A percentile compares a stretch with the other conserved stretches of the same genome.
These are phyloP conservation scores for Pristionchus entomophagus DNA, from an alignment of 2,888 invertebrate species.

Conservation along the genomic window DNA sequence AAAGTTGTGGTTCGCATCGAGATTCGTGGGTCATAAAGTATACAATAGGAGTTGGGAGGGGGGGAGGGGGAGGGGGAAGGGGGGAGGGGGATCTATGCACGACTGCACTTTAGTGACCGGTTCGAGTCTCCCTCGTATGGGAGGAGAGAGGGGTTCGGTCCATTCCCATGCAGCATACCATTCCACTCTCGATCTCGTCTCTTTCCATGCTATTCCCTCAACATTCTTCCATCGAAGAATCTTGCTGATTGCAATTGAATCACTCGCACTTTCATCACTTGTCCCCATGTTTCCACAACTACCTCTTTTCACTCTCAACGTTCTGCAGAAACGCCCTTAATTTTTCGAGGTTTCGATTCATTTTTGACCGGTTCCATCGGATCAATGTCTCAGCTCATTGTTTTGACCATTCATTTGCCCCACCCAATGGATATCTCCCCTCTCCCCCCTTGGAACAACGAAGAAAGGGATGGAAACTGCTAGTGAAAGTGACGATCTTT, in stretches of 20 bases:
- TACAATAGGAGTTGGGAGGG: background rate
- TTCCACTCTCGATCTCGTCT: too few relatives aligned
- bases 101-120: slow-evolving; percentile 32
- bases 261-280: too few relatives aligned
- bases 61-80: too few relatives aligned
- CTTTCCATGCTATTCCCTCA: background rate
- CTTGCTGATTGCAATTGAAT: too few relatives aligned
- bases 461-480: slow-evolving; percentile 4
- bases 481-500: slow-evolving; percentile 1
- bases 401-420: background rate
- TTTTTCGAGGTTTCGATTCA: too few relatives aligned
- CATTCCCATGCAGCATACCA: too few relatives aligned
- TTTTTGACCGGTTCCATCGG: too few relatives aligned
- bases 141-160: slow-evolving; percentile 15
- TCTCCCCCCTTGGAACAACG: background rate
- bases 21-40: slow-evolving; percentile 39
- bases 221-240: too few relatives aligned
- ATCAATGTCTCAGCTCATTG: too few relatives aligned
- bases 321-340: too few relatives aligned
- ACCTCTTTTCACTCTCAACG: too few relatives aligned
- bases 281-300: too few relatives aligned
- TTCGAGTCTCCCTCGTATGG: background rate
- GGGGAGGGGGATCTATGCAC: background rate
- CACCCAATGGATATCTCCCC: background rate
- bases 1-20: background rate